phyloP scores from a whole-genome alignment of 2,888 invertebrate species.

The Luperina testacea region DNA sequence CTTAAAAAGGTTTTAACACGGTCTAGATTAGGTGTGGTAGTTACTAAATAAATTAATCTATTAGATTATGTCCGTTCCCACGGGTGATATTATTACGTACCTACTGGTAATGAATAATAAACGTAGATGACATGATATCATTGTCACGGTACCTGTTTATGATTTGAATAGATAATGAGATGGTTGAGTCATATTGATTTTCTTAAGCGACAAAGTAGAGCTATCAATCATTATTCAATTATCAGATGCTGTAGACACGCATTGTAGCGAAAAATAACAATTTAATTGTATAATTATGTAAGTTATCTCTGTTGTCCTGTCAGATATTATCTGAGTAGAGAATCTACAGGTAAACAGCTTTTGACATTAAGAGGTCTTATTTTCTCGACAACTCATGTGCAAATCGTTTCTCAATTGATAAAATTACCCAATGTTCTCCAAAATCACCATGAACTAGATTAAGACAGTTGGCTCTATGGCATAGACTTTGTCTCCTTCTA shows the following conservation, averaged over 20 bases:
- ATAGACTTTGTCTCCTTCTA: neutral
- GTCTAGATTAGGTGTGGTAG: constrained; percentile 48
- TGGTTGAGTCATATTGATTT: constrained; percentile 49
- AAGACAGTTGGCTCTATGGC: neutral
- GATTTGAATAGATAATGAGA: constrained; percentile 40
- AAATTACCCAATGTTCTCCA: neutral
- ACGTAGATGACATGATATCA: constrained; percentile 53
- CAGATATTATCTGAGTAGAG: neutral
- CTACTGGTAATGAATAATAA: constrained; percentile 55
- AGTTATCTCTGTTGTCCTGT: neutral
- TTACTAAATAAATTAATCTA: constrained; percentile 23
- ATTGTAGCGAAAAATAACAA: neutral
- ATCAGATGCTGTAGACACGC: neutral
- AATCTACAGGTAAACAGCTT: neutral
- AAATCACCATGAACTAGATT: neutral
- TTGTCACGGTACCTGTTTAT: constrained; percentile 47
- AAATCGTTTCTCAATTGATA: neutral
- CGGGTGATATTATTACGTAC: constrained; percentile 30
- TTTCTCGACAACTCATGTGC: neutral
- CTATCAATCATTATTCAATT: constrained; percentile 8
- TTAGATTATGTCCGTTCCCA: constrained; percentile 46
- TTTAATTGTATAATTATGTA: neutral
- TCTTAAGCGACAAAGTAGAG: constrained; percentile 14
- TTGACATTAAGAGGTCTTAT: neutral
- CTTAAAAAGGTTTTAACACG: constrained; percentile 50